These are phyloP conservation scores for Chelmon rostratus DNA, from an alignment of 2,797 vertebrate species.

Conservation along the genomic window DNA sequence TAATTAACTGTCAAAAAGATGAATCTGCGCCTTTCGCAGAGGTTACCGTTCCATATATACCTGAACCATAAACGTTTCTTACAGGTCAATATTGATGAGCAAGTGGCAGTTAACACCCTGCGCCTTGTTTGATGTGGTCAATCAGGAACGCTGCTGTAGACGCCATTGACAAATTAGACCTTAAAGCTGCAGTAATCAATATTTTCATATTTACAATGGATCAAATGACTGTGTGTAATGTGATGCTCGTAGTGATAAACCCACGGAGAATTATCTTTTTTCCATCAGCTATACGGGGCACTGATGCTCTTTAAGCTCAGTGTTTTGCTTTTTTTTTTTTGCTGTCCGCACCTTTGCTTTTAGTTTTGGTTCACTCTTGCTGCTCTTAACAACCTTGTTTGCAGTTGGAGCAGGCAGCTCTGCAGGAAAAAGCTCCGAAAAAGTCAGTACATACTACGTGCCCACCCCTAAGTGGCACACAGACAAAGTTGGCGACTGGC, in stretches of 20 bases:
- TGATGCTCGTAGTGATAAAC: neutral
- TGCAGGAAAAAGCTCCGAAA: neutral
- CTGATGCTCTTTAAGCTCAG: too few relatives aligned
- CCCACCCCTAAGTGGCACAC: neutral
- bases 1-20: slow-evolving; percentile 16
- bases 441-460: neutral
- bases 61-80: neutral
- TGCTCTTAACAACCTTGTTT: neutral
- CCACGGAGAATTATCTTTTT: too few relatives aligned
- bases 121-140: neutral
- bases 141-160: neutral
- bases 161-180: neutral
- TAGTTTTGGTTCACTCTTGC: neutral
- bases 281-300: neutral
- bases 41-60: neutral
- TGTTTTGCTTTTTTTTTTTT: neutral
- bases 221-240: neutral
- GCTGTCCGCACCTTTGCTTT: neutral
- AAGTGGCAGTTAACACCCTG: neutral
- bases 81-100: too few relatives aligned
- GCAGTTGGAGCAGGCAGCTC: neutral
- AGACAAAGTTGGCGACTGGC: neutral
- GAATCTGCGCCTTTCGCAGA: too few relatives aligned
- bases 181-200: slow-evolving; percentile 7
- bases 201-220: neutral